Base-by-base conservation (phyloP, 2,888 invertebrate genomes). In the Portevinia maculata region DNA sequence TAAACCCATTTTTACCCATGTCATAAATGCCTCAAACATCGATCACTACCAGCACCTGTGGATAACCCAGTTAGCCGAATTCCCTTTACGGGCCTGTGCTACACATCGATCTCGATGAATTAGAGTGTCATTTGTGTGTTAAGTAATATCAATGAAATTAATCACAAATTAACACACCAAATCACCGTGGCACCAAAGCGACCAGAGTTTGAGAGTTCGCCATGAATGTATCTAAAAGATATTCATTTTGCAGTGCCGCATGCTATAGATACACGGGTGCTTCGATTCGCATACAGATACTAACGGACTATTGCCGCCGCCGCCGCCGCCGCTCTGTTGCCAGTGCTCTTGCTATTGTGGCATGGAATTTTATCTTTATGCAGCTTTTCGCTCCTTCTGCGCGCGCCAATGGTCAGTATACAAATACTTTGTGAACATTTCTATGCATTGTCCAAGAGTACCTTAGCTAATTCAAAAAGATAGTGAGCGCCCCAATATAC, bases 111-210 rank as follows among this genome's bases (percentile, higher is more conserved):
- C 44, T 13, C 44, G 50, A 46, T 28, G 37, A 52, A 75, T 67
- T 53, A n/a, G 34, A 53, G 44, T 75, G 69, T 69, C 53, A 46
- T 69, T 75, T 53, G 21, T 46, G 53, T 75, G 75, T 75, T 75
- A 53, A 75, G 69, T 60, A 69, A 75, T 75, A 69, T 69, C 75
- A 69, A 69, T 55, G 46, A 60, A 76, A 76, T 76, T 60, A 70
- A 76, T 76, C 75, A 69, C 60, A 55, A 60, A 76, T 76, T 76
- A 76, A 76, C 70, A 70, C 75, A 70, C 60, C 59, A 67, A 67
- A 75, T 75, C 57, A 60, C 28, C 28, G 67, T 59, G 57, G 32
- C 44, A 52, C 39, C 57, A 52, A 17, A 17, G 50, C 8, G 28
- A 24, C 24, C 52, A 53, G 34, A 52, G 41, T 44, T n/a, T 4